These are phyloP conservation scores for Panagrolaimus sp. DNA, from an alignment of 1,140 invertebrate genomes.

Conservation along the genomic window DNA sequence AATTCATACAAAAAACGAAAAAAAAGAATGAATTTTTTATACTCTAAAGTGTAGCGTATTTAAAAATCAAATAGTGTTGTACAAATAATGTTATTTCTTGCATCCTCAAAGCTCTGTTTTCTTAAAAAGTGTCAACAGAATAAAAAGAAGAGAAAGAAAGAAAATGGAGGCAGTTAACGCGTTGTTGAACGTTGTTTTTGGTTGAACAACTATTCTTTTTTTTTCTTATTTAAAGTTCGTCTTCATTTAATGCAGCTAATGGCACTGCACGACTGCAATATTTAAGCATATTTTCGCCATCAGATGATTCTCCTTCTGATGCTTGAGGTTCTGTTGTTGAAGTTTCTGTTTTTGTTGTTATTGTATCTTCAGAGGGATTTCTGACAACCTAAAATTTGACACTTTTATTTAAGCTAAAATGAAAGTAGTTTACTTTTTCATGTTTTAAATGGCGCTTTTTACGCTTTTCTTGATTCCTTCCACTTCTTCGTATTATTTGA, in stretches of 20 bases:
- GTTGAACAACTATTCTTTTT: too few species aligned
- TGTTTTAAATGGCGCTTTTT: not conserved
- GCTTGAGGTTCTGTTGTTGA: not conserved
- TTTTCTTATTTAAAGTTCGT: not conserved
- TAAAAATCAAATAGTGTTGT: too few species aligned
- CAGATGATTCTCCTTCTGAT: not conserved
- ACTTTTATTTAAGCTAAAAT: not conserved
- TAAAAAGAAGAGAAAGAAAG: too few species aligned
- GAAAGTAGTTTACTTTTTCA: not conserved
- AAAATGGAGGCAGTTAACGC: too few species aligned
- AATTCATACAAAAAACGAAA: too few species aligned
- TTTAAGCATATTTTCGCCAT: not conserved
- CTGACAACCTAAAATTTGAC: not conserved
- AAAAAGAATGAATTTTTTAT: too few species aligned
- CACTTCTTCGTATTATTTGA: not conserved
- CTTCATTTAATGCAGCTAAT: not conserved
- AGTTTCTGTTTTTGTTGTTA: not conserved
- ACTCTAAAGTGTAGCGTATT: too few species aligned
- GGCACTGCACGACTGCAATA: conserved; percentile 4
- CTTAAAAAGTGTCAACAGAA: too few species aligned
- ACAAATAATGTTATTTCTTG: too few species aligned
- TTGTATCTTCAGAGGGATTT: too few species aligned
- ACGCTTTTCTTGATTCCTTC: not conserved
- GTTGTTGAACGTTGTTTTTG: too few species aligned
- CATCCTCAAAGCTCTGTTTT: too few species aligned